Conservation (phyloP, 2,888 invertebrate species). For the Hecatera dysodea region DNA sequence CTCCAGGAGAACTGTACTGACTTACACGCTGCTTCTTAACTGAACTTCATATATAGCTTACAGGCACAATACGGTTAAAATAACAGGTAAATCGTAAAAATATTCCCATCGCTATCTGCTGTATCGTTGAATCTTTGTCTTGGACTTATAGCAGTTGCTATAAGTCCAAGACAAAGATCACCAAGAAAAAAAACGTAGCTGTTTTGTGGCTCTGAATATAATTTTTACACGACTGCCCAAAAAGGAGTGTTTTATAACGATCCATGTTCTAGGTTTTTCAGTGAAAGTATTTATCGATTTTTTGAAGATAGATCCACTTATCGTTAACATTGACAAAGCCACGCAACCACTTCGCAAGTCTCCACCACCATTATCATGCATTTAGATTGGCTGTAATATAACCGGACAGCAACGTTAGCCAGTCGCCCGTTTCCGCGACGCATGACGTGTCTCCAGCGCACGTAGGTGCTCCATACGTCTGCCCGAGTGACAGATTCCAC, state of each 20-base stretch:
- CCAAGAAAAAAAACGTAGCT: constrained; percentile 23
- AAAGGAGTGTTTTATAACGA: too few species aligned
- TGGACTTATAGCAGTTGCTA: not conserved
- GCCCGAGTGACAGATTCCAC: constrained; percentile 70
- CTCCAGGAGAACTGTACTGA: constrained; percentile 63
- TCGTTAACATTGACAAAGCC: constrained; percentile 1
- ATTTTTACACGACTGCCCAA: too few species aligned
- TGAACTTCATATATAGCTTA: not conserved
- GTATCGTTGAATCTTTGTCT: constrained; percentile 6
- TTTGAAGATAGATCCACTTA: not conserved
- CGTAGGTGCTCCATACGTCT: constrained; percentile 65
- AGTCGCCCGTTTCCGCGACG: constrained; percentile 58
- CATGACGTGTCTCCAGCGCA: constrained; percentile 62
- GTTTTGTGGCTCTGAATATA: not conserved
- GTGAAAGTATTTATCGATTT: not conserved
- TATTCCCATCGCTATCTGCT: not conserved
- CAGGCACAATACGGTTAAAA: constrained; percentile 19
- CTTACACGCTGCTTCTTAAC: constrained; percentile 30
- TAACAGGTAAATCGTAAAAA: constrained; percentile 14
- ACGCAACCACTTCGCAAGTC: constrained; percentile 36
- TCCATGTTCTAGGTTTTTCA: too few species aligned
- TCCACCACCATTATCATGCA: constrained; percentile 34
- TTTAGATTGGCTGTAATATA: constrained; percentile 47
- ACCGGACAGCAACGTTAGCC: constrained; percentile 51
- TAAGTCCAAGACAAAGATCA: too few species aligned